A percentile compares a stretch with the other conserved stretches of the same genome.
Conservation (phyloP, 2,888 invertebrate genomes). For the Stenotaenia linearis region DNA sequence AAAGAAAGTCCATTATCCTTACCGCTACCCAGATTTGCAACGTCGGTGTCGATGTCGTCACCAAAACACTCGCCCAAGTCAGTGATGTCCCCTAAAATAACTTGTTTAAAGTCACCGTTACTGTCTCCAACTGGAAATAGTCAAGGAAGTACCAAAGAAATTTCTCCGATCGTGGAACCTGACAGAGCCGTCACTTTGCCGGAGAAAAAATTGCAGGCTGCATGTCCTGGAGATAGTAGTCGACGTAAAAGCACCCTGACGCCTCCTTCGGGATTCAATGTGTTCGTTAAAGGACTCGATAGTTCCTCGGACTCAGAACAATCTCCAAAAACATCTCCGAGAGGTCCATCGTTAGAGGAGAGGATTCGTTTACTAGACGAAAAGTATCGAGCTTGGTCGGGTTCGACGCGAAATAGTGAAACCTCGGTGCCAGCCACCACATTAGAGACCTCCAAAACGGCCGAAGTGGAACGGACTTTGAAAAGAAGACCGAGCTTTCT, state of each 20-base stretch:
- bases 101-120: constrained; percentile 32
- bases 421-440: constrained; percentile 46
- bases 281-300: constrained; percentile 10
- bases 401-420: constrained; percentile 38
- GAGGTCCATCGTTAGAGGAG: constrained; percentile 68
- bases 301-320: constrained; percentile 57
- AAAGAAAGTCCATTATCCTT: constrained; percentile 66
- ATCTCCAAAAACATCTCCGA: constrained; percentile 59
- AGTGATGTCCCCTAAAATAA: constrained; percentile 31
- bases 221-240: background rate
- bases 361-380: constrained; percentile 87
- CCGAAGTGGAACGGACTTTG: constrained; percentile 45
- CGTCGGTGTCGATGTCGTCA: constrained; percentile 30
- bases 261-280: background rate
- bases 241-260: background rate
- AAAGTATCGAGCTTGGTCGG: constrained; percentile 83
- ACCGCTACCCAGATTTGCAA: constrained; percentile 81
- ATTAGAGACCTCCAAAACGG: constrained; percentile 36
- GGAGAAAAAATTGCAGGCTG: background rate
- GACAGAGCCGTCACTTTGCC: background rate
- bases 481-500: constrained; percentile 44
- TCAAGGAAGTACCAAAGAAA: background rate
- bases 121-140: constrained; percentile 30
- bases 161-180: background rate
- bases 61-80: constrained; percentile 39